Conservation (phyloP, 1,140 invertebrate genomes). For the Schmidtea mediterranea region DNA sequence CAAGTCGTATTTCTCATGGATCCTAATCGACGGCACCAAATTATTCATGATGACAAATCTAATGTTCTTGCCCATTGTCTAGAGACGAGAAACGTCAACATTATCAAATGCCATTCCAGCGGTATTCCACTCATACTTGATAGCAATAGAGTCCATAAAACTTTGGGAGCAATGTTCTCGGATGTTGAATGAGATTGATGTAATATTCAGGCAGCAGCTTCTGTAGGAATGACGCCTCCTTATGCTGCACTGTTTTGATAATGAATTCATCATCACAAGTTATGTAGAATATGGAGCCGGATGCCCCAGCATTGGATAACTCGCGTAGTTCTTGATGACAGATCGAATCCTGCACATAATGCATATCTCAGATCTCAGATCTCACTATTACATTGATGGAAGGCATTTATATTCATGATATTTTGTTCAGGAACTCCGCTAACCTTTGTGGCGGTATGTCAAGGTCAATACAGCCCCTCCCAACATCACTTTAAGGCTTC, state of each 20-base stretch:
- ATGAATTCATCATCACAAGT: slow-evolving; percentile 98
- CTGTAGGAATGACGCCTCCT: slow-evolving; percentile 95
- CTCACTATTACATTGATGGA: too few relatives aligned
- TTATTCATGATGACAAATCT: slow-evolving; percentile 97
- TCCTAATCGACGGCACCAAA: slow-evolving; percentile 70
- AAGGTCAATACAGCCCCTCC: too few relatives aligned
- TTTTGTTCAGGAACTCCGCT: too few relatives aligned
- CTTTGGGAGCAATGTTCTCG: slow-evolving; percentile 82
- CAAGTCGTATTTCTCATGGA: slow-evolving; percentile 86
- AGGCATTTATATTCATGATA: too few relatives aligned
- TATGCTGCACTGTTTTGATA: slow-evolving; percentile 96
- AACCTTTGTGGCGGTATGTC: too few relatives aligned
- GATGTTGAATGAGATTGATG: slow-evolving; percentile 85
- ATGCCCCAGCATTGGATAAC: slow-evolving; percentile 89
- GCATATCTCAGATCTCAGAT: too few relatives aligned
- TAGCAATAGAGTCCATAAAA: slow-evolving; percentile 98
- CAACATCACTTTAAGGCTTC: too few relatives aligned
- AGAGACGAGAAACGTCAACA: not conserved
- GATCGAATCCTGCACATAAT: slow-evolving; percentile 76
- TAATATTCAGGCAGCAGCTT: slow-evolving; percentile 86
- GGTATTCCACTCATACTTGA: slow-evolving; percentile 30
- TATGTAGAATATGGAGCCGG: slow-evolving; percentile 94
- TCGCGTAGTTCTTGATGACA: slow-evolving; percentile 69
- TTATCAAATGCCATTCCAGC: too few relatives aligned
- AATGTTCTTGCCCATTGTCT: slow-evolving; percentile 61